A percentile compares a stretch with the other conserved stretches of the same genome.
Conservation (phyloP, 2,888 invertebrate genomes). For the Chymomyza caudatula region DNA sequence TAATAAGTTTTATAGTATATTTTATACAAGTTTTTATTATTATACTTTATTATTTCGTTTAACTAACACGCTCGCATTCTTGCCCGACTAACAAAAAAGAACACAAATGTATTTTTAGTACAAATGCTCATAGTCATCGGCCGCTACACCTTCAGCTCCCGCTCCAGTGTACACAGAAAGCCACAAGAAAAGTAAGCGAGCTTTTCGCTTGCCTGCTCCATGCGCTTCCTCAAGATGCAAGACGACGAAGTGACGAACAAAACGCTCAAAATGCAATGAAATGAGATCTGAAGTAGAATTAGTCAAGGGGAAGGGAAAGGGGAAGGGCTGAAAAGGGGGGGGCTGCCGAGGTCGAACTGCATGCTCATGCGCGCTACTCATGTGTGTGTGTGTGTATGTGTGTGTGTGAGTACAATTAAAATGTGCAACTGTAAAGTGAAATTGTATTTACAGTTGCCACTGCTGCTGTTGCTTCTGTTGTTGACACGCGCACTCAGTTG, state of each 20-base stretch:
- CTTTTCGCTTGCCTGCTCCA: constrained; percentile 65
- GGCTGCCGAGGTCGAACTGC: constrained; percentile 8
- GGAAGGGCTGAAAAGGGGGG: not conserved
- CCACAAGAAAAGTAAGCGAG: constrained; percentile 32
- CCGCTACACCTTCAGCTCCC: not conserved
- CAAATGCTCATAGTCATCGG: constrained; percentile 6
- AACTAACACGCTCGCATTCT: constrained; percentile 3
- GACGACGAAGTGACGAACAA: not conserved
- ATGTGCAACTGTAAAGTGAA: constrained; percentile 42
- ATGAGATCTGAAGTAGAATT: constrained; percentile 58
- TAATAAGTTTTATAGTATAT: constrained; percentile 30
- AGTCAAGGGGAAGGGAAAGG: not conserved
- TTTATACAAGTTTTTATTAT: constrained; percentile 18
- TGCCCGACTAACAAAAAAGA: constrained; percentile 11
- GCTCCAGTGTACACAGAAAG: constrained; percentile 2
- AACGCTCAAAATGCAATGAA: constrained; percentile 27
- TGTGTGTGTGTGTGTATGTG: constrained; percentile 13
- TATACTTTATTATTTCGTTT: not conserved
- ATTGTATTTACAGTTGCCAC: constrained; percentile 48
- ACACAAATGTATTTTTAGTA: constrained; percentile 55
- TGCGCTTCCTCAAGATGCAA: constrained; percentile 56
- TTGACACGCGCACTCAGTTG: constrained; percentile 20
- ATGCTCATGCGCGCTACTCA: constrained; percentile 60
- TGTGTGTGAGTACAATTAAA: constrained; percentile 39
- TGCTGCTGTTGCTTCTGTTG: constrained; percentile 15